A percentile compares a stretch with the other conserved stretches of the same genome.
These are phyloP conservation scores for Paramormyrops kingsleyae DNA, from an alignment of 2,113 vertebrate genomes.

Conservation along the genomic window DNA sequence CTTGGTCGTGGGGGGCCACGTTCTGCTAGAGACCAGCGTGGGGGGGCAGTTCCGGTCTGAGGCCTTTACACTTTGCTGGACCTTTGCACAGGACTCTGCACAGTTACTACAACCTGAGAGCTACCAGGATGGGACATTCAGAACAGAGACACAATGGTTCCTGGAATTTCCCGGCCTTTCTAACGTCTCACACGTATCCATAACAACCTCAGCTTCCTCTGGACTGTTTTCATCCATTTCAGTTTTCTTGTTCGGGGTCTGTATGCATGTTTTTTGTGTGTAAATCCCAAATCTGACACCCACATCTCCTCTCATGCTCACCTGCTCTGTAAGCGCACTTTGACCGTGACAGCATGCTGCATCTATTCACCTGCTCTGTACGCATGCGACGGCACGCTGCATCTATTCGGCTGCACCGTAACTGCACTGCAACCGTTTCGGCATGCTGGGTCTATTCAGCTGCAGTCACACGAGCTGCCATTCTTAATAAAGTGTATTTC, in stretches of 20 bases:
- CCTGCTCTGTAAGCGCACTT: background rate
- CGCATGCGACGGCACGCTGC: background rate
- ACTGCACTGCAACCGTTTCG: background rate
- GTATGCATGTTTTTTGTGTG: background rate
- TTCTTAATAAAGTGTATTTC: background rate
- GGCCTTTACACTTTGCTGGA: background rate
- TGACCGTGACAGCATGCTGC: background rate
- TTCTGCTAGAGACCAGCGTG: background rate
- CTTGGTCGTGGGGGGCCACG: background rate
- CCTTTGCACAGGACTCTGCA: background rate
- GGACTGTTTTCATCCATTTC: background rate
- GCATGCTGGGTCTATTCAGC: background rate
- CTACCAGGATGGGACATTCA: background rate
- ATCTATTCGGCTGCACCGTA: background rate
- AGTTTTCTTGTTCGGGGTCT: background rate
- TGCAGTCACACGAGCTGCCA: background rate
- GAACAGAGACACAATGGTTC: background rate
- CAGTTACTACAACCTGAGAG: background rate
- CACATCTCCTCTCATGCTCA: background rate
- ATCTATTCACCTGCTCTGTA: background rate
- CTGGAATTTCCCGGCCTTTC: background rate
- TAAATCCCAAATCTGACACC: background rate
- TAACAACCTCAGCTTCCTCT: background rate
- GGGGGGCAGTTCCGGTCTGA: conserved; percentile 15
- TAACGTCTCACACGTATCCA: background rate